Percentiles rank a stretch among this genome's conserved stretches.
Conservation (phyloP, 2,888 invertebrate species). For the Aleiodes testaceus region DNA sequence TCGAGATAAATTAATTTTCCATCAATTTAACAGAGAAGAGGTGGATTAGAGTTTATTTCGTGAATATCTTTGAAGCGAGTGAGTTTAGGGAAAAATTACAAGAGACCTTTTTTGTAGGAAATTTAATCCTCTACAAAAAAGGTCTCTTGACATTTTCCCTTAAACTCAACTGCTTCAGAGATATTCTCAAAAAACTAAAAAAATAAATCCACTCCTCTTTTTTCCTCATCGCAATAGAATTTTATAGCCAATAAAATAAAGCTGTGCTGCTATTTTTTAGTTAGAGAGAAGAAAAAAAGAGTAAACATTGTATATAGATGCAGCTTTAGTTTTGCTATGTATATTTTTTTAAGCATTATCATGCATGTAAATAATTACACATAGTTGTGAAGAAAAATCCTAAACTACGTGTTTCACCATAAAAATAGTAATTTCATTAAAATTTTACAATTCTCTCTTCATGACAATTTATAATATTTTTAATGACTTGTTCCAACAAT, state of each 20-base stretch:
- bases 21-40: no score
- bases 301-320: slow-evolving; percentile 58
- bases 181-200: not conserved
- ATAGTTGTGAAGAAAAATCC: slow-evolving; percentile 19
- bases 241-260: slow-evolving; percentile 49
- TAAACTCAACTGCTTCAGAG: no score
- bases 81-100: no score
- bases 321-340: slow-evolving; percentile 61
- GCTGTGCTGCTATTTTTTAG: slow-evolving; percentile 56
- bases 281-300: slow-evolving; percentile 21
- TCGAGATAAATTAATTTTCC: not conserved
- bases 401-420: slow-evolving; percentile 1
- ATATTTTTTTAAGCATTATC: slow-evolving; percentile 62
- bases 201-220: not conserved
- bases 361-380: slow-evolving; percentile 60
- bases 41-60: not conserved
- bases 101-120: no score
- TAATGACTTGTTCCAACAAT: no score
- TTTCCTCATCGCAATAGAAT: slow-evolving; percentile 31
- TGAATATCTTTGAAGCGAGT: not conserved
- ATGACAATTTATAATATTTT: no score
- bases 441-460: no score
- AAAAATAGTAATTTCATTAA: slow-evolving; percentile 12
- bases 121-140: no score
- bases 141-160: no score